Evolutionary conservation across 2,888 invertebrate species (phyloP).

Genomic region (Aphidoletes aphidimyza): DNA sequence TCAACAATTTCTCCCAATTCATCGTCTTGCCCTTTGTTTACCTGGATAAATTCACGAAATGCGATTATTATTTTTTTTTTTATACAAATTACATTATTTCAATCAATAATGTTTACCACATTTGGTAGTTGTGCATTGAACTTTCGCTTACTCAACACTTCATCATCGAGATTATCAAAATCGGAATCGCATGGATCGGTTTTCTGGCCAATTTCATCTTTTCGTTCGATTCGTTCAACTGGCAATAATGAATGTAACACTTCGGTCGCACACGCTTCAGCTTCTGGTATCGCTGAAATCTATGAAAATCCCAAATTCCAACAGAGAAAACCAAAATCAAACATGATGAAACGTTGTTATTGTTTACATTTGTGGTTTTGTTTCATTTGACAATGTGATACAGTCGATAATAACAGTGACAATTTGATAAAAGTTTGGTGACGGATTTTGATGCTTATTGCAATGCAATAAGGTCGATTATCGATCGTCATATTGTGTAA

Average conservation of each 20-base stretch:
- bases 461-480: slow-evolving; percentile 50
- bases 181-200: not conserved
- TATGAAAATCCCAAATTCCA: slow-evolving; percentile 63
- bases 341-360: slow-evolving; percentile 59
- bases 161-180: too few species aligned
- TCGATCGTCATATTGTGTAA: not conserved
- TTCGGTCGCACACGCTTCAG: slow-evolving; percentile 78
- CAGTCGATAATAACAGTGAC: not conserved
- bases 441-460: not conserved
- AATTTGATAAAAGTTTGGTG: not conserved
- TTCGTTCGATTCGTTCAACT: slow-evolving; percentile 68
- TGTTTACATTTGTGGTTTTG: not conserved
- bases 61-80: not conserved
- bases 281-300: slow-evolving; percentile 72
- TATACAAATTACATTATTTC: not conserved
- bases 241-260: slow-evolving; percentile 75
- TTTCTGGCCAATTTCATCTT: not conserved
- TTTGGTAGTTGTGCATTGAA: not conserved
- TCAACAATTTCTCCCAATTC: slow-evolving; percentile 23
- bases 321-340: slow-evolving; percentile 68
- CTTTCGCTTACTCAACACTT: not conserved
- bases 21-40: not conserved
- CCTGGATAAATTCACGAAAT: not conserved
- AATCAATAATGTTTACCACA: not conserved
- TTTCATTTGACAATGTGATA: not conserved